A percentile compares a stretch with the other conserved stretches of the same genome.
phyloP scores from a whole-genome alignment of 2,113 vertebrate species.

The Protobothrops mucrosquamatus region DNA sequence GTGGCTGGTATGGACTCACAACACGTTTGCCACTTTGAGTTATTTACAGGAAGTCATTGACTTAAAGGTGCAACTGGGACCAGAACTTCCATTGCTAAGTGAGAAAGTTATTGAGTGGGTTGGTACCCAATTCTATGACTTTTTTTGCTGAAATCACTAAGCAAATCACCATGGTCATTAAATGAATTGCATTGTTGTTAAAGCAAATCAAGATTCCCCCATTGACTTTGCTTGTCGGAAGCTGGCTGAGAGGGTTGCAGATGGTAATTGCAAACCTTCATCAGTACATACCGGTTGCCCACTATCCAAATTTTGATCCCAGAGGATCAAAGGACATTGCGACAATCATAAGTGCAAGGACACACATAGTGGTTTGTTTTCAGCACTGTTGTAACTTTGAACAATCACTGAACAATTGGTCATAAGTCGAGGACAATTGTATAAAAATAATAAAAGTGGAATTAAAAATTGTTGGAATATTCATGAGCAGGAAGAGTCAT shows the following conservation, averaged over 20 bases:
- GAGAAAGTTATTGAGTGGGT: not conserved
- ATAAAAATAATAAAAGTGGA: not conserved
- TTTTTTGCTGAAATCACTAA: not conserved
- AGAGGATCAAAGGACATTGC: not conserved
- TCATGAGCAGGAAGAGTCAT: no score
- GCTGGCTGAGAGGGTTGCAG: not conserved
- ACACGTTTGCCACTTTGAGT: not conserved
- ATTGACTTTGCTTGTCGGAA: not conserved
- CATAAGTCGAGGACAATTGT: not conserved
- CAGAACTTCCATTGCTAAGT: not conserved
- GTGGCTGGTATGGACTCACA: no score
- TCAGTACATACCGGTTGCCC: not conserved
- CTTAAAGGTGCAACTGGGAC: not conserved
- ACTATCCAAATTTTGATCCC: not conserved
- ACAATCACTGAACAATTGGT: not conserved
- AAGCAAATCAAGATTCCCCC: not conserved
- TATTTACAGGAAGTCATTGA: not conserved
- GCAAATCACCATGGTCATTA: not conserved
- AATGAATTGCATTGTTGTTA: not conserved
- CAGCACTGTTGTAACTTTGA: not conserved
- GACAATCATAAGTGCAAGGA: not conserved
- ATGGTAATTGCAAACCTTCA: not conserved
- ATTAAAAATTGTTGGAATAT: no score
- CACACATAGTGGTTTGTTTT: not conserved
- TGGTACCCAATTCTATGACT: not conserved